Base-by-base conservation (phyloP, 1,140 invertebrate species). In the Melitaea cinxia region DNA sequence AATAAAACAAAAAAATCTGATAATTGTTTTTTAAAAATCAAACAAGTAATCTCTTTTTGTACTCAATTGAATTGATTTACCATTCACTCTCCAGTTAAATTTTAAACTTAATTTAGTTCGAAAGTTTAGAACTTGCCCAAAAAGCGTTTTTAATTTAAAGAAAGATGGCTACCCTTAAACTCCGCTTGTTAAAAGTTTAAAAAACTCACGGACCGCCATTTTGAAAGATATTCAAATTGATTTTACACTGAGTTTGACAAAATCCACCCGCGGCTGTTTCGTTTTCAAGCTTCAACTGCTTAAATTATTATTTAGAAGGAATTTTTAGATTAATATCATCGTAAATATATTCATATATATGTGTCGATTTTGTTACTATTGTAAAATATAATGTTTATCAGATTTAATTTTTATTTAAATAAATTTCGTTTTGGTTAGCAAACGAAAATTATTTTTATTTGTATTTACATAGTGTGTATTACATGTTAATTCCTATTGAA, bases 101-200 rank as follows among this genome's bases (percentile, higher is more conserved):
- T 42, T 42, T 42, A 17, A 42, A 33, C 17, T 42, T 9, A 17
- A 42, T 17, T 47, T 23, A 47, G 12, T 23, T 47, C n/a, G 24
- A 56, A 56, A 56, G 35, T 56, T 56, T 56, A 1, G n/a, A 37
- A 55, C 12, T 17, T 30, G 14, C 35, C 12, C 15, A 56, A 39
- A 42, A 56, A 30, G 35, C 37, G 35, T 56, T 56, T 56, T 39
- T 42, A 56, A 56, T 26, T 56, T 39, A 56, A 39, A 19, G 21
- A 23, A 56, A 26, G 54, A 42, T 21, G 23, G 21, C 33, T 39
- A 55, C 53, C 53, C 53, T 55, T 55, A 26, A 55, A 37, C 53
- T 24, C 33, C 33, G 53, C 53, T 55, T 55, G 53, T 55, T 55
- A 55, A 55, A 55, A 55, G 26, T 55, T 55, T 30, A 33, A 55